Evolutionary conservation across 2,888 invertebrate genomes (phyloP).

Genomic region (Pedicia rivosa): DNA sequence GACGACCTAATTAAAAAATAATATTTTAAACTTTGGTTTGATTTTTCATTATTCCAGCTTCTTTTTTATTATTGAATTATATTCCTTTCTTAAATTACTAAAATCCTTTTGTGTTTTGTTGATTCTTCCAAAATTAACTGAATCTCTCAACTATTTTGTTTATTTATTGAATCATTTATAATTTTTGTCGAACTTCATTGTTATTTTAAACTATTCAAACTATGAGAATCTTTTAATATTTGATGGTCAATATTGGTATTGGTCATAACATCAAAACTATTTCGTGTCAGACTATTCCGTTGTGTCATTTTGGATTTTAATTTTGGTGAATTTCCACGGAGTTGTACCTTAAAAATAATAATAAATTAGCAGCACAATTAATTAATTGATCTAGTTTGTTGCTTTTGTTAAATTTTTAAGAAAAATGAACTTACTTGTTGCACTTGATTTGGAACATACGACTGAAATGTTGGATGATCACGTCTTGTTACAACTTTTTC

Average conservation of each 20-base stretch:
- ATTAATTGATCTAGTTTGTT: background rate
- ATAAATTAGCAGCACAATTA: background rate
- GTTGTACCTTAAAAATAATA: background rate
- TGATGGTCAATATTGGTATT: slow-evolving; percentile 3
- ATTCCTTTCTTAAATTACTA: no score
- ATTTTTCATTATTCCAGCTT: no score
- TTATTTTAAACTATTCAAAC: slow-evolving; percentile 6
- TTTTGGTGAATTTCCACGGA: slow-evolving; percentile 4
- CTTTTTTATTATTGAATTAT: no score
- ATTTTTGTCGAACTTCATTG: no score
- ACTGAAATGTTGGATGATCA: slow-evolving; percentile 26
- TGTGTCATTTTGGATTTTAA: slow-evolving; percentile 2
- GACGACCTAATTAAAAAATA: no score
- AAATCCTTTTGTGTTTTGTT: no score
- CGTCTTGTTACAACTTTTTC: slow-evolving; percentile 27
- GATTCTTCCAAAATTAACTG: no score
- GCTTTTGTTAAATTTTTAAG: no score
- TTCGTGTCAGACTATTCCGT: slow-evolving; percentile 3
- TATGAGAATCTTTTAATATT: slow-evolving; percentile 5
- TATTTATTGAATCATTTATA: no score
- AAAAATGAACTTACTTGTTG: no score
- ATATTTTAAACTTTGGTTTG: background rate
- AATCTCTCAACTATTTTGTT: no score
- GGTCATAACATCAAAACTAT: slow-evolving; percentile 6
- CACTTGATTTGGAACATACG: slow-evolving; percentile 16